Evolutionary conservation across 2,113 vertebrate species (phyloP).

Genomic region (Neomonachus schauinslandi): DNA sequence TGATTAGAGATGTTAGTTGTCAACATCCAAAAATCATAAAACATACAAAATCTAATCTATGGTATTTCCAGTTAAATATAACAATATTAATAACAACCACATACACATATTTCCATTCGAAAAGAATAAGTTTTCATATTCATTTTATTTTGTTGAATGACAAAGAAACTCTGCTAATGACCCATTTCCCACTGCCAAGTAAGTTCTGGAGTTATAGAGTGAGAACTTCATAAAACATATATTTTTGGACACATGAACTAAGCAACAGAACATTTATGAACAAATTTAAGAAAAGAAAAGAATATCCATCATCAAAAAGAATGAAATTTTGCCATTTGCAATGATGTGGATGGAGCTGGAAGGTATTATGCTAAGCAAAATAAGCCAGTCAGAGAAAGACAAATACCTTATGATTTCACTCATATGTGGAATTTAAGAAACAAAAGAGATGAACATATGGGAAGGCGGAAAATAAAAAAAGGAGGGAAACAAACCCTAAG

Average conservation of each 20-base stretch:
- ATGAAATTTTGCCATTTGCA: not conserved
- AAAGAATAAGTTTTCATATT: not conserved
- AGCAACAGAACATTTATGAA: not conserved
- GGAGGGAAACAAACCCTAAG: not conserved
- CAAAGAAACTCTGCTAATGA: not conserved
- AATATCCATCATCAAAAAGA: not conserved
- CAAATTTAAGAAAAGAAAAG: not conserved
- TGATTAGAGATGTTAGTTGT: not conserved
- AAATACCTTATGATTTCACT: not conserved
- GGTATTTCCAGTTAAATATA: not conserved
- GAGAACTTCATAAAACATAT: not conserved
- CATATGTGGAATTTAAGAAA: not conserved
- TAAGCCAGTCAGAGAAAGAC: not conserved
- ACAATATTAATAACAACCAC: not conserved
- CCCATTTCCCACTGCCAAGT: not conserved
- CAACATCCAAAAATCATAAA: not conserved
- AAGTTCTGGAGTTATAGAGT: not conserved
- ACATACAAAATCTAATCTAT: not conserved
- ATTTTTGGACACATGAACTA: not conserved
- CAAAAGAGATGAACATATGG: not conserved
- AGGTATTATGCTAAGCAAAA: not conserved
- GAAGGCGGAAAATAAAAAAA: not conserved
- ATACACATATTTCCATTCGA: not conserved
- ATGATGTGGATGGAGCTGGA: not conserved
- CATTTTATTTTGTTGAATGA: not conserved